Evolutionary conservation across 1,140 invertebrate species (phyloP).

Genomic region (Eciton burchellii): DNA sequence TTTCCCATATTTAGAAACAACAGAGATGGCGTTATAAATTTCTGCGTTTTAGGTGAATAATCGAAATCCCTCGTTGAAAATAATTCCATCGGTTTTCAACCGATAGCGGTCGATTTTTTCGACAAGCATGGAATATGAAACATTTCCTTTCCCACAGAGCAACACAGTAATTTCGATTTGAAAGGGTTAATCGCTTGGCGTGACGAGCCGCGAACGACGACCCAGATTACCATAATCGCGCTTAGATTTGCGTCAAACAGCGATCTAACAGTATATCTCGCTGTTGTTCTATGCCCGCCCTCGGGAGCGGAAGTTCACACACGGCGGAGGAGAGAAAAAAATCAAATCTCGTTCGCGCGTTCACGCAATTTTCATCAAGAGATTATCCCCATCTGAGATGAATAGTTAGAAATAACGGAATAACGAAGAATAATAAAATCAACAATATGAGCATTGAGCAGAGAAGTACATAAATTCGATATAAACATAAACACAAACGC

Average conservation of each 20-base stretch:
- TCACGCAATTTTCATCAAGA: neutral
- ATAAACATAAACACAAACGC: neutral
- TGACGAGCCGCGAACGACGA: conserved; percentile 34
- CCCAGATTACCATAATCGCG: conserved; percentile 42
- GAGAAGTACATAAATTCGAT: neutral
- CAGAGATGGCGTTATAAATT: too few species aligned
- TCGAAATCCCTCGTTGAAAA: neutral
- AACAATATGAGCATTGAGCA: neutral
- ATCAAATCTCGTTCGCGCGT: neutral
- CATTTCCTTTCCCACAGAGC: conserved; percentile 21
- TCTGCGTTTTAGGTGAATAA: neutral
- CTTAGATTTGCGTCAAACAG: conserved; percentile 32
- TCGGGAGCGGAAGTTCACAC: conserved; percentile 17
- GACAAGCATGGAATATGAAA: neutral
- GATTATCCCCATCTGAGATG: neutral
- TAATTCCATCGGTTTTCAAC: neutral
- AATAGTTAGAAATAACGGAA: conserved; percentile 16
- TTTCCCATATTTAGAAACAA: too few species aligned
- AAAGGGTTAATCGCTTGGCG: conserved; percentile 39
- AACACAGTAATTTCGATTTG: conserved; percentile 15
- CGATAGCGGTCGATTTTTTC: neutral
- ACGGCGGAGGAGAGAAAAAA: neutral
- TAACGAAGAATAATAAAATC: neutral
- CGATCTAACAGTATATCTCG: conserved; percentile 43
- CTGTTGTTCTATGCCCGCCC: conserved; percentile 34